Evolutionary conservation across 1,140 invertebrate species (phyloP).

Genomic region (Glossosoma conforme): DNA sequence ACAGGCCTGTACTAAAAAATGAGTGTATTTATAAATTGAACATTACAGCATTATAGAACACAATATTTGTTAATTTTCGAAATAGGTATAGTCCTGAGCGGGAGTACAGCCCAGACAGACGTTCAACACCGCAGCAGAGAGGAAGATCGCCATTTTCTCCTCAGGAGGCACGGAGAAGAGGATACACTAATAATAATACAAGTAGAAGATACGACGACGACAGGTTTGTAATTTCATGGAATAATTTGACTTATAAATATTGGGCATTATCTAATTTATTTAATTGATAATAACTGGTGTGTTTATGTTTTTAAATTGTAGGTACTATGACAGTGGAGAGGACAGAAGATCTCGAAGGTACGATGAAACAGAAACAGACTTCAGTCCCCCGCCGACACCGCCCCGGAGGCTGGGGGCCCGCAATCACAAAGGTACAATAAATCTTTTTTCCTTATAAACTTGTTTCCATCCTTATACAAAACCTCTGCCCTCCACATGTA

Average conservation of each 20-base stretch:
- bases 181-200: constrained; percentile 13
- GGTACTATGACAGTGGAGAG: constrained; percentile 29
- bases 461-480: neutral
- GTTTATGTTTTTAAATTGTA: constrained; percentile 5
- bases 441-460: neutral
- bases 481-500: neutral
- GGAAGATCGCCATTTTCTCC: constrained; percentile 26
- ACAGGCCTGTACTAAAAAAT: too few species aligned
- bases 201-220: constrained; percentile 26
- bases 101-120: constrained; percentile 18
- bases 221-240: constrained; percentile 12
- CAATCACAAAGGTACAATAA: constrained; percentile 25
- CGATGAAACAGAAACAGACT: constrained; percentile 29
- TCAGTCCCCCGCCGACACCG: constrained; percentile 28
- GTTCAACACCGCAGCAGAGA: constrained; percentile 16
- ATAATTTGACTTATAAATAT: too few species aligned
- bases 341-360: constrained; percentile 26
- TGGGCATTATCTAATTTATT: too few species aligned
- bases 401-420: constrained; percentile 12
- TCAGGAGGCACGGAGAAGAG: constrained; percentile 22
- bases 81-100: constrained; percentile 27
- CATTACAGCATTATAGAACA: too few species aligned
- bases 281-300: neutral
- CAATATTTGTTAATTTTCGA: too few species aligned
- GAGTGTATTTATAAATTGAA: too few species aligned